Base-by-base conservation (phyloP, 1,140 invertebrate species). In the Stenopsyche tienmushanensis region DNA sequence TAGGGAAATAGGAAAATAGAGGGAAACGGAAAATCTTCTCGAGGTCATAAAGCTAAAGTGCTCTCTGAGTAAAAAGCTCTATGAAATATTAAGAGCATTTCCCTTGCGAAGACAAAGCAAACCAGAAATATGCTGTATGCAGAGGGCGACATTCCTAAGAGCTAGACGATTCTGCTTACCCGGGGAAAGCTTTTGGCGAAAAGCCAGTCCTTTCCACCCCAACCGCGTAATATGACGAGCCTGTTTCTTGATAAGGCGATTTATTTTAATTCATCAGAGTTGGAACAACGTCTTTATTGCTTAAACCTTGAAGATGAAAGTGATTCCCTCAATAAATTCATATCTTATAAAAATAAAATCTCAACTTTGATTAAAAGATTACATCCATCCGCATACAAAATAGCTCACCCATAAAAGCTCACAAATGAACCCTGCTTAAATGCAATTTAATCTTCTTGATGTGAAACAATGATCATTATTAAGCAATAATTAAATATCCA, bases 181-280 rank as follows among this genome's bases (percentile, higher is more conserved):
- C 23, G 8, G 29, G 29, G 29, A 7, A 5, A 15, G 44, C 15
- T 15, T 15, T 41, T 57, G 53, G 53, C 53, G 10, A 5, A 20
- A 3, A 41, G 53, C 53, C 53, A 57, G 53, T 20, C 2, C 20
- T 57, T 34, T 57, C 25, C 10, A 13, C 42, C 21, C 9, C 24
- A 18, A 23, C 44, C 57, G 24, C 57, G 42, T 17, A 60, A 60
- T 60, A 60, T 60, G 42, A 60, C 57, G 44, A 54, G 52, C 21
- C 24, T 26, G n/a, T 23, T 18, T 20, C 50, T 24, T 57, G 53
- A 57, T 60, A 47, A 47, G 3, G 42, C 57, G 45, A 60, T 60
- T 60, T 60, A 49, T 60, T 60, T 60, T 60, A 60, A 60, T 60
- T 60, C 47, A 60, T 60, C 57, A 60, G 23, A 21, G 39, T 39